Percentiles rank a stretch among this genome's conserved stretches.
These are phyloP conservation scores for Sitta carolinensis DNA, from an alignment of 2,797 vertebrate genomes.

Conservation along the genomic window DNA sequence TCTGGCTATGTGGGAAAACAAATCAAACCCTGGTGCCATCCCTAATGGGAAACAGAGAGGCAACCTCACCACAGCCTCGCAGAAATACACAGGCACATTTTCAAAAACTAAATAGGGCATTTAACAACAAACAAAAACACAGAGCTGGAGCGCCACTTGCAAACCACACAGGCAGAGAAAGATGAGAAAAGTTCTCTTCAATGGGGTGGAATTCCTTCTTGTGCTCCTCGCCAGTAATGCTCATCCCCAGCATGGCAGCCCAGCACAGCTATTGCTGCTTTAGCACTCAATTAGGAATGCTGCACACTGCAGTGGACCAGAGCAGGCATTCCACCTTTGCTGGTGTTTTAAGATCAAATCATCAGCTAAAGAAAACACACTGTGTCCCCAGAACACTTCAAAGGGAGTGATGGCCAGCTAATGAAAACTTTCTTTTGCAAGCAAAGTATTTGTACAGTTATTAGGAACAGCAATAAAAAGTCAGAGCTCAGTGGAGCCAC, in stretches of 20 bases:
- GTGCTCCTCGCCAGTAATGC: neutral
- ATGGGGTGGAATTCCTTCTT: conserved; percentile 2
- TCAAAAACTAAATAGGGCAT: conserved; percentile 57
- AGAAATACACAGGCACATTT: conserved; percentile 29
- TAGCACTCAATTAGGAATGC: neutral
- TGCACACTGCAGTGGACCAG: neutral
- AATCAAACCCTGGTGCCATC: conserved; percentile 60
- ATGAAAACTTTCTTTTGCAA: neutral
- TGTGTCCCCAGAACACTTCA: neutral
- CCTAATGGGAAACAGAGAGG: conserved; percentile 68
- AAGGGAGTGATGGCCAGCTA: neutral
- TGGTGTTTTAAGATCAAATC: neutral
- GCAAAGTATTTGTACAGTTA: neutral
- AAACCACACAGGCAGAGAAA: conserved; percentile 37
- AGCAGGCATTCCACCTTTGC: neutral
- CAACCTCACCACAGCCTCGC: conserved; percentile 28
- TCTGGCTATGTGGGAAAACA: conserved; percentile 53
- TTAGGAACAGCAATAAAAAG: neutral
- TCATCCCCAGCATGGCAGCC: neutral
- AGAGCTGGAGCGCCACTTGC: conserved; percentile 1
- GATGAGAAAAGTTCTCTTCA: conserved; percentile 21
- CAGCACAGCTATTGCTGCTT: neutral
- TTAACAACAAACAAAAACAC: conserved; percentile 61
- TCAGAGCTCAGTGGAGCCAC: neutral
- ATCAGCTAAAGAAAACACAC: neutral